A percentile compares a stretch with the other conserved stretches of the same genome.
phyloP scores from a whole-genome alignment of 1,140 invertebrate genomes.

The Caenorhabditis brenneri region DNA sequence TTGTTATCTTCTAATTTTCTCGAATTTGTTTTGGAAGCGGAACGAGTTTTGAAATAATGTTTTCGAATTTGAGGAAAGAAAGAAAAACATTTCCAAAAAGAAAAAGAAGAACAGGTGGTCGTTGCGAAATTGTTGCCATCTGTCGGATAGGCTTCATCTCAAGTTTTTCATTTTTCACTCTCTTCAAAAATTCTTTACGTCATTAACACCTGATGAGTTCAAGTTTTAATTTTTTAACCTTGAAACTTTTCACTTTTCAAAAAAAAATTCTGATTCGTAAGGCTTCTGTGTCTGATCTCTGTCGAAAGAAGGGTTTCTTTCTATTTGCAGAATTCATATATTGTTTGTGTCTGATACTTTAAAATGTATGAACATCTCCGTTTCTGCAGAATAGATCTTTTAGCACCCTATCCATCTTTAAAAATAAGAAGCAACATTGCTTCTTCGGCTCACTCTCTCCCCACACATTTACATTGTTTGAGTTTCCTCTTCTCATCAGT shows the following conservation, averaged over 20 bases:
- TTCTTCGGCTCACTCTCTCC: neutral
- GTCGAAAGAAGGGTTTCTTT: no score
- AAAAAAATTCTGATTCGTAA: no score
- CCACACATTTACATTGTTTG: constrained; percentile 8
- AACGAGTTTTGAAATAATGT: neutral
- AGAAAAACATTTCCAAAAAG: no score
- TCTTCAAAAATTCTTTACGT: neutral
- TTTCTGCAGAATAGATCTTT: neutral
- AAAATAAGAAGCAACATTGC: neutral
- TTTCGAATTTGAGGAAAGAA: neutral
- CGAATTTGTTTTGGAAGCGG: no score
- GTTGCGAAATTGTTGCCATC: neutral
- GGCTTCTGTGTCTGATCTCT: no score
- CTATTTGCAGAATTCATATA: neutral
- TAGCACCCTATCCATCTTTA: neutral
- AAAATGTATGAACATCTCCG: neutral
- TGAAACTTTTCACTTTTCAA: no score
- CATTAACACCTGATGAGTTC: constrained; percentile 1
- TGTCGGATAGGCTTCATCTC: neutral
- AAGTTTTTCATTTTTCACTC: neutral
- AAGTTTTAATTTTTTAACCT: no score
- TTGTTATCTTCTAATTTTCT: no score
- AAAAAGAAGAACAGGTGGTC: neutral
- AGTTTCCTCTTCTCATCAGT: constrained; percentile 41
- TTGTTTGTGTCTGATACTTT: neutral